Evolutionary conservation across 2,888 invertebrate genomes (phyloP).

Genomic region (Augochlorella aurata): DNA sequence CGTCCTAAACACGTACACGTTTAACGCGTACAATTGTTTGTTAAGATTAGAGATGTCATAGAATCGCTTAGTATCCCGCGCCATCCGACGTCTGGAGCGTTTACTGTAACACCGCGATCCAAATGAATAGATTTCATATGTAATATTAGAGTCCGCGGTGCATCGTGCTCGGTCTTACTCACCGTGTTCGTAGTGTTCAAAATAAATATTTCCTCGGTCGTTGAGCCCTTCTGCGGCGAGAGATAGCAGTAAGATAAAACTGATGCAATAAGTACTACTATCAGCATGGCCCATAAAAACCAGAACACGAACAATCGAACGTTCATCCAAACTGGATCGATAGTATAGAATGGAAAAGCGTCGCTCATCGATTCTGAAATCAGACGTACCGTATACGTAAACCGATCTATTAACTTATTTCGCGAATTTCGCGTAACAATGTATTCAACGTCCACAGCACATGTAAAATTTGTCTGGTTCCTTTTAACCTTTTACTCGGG

Average conservation of each 20-base stretch:
- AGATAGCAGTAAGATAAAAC: conserved; percentile 67
- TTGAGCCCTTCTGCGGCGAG: conserved; percentile 51
- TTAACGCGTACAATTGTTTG: conserved; percentile 2
- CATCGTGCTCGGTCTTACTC: not conserved
- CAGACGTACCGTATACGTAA: not conserved
- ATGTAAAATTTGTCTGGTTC: too few species aligned
- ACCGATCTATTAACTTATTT: too few species aligned
- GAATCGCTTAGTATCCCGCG: not conserved
- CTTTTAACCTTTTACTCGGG: not conserved
- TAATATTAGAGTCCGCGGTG: not conserved
- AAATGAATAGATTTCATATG: not conserved
- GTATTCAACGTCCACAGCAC: too few species aligned
- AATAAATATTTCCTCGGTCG: conserved; percentile 11
- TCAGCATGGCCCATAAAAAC: conserved; percentile 71
- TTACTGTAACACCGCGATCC: conserved; percentile 28
- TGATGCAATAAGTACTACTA: conserved; percentile 66
- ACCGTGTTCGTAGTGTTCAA: conserved; percentile 29
- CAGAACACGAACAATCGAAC: conserved; percentile 74
- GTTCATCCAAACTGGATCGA: conserved; percentile 71
- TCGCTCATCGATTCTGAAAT: conserved; percentile 42
- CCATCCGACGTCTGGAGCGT: not conserved
- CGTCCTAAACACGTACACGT: not conserved
- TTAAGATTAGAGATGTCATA: not conserved
- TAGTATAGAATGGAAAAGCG: conserved; percentile 55
- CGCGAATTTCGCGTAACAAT: too few species aligned